These are phyloP conservation scores for Campoletis sonorensis DNA, from an alignment of 1,140 invertebrate genomes.

Conservation along the genomic window DNA sequence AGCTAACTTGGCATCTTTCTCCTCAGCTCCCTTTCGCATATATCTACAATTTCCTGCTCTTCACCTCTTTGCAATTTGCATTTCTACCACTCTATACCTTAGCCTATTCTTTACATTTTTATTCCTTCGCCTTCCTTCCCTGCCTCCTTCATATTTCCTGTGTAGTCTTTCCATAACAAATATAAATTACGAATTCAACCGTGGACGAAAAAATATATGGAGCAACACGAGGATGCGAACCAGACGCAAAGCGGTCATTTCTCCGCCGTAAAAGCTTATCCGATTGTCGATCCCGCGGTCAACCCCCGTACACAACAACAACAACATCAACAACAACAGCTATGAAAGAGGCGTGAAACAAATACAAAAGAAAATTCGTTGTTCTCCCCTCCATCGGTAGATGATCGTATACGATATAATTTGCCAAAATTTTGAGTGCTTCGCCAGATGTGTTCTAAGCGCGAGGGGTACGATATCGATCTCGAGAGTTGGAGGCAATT, in stretches of 20 bases:
- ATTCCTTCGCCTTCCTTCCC: neutral
- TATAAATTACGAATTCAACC: neutral
- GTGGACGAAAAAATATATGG: neutral
- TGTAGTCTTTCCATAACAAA: neutral
- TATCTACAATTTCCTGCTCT: conserved; percentile 32
- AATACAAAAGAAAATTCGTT: neutral
- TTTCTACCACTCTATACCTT: conserved; percentile 60
- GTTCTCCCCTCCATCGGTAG: neutral
- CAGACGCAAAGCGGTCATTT: conserved; percentile 36
- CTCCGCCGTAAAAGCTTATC: conserved; percentile 23
- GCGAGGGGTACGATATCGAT: conserved; percentile 17
- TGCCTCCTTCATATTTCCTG: neutral
- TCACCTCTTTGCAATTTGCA: conserved; percentile 59
- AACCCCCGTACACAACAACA: too few relatives aligned
- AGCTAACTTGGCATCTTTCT: conserved; percentile 47
- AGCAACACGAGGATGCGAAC: conserved; percentile 20
- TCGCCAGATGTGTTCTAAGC: neutral
- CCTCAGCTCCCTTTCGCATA: conserved; percentile 32
- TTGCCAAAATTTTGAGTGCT: conserved; percentile 15
- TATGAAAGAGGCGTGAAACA: neutral
- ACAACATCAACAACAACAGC: too few relatives aligned
- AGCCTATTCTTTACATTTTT: conserved; percentile 34
- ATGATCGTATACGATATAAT: conserved; percentile 19
- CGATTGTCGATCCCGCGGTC: conserved; percentile 8
- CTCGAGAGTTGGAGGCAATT: neutral